Evolutionary conservation across 1,140 invertebrate genomes (phyloP), one percentile per base, ranked within the genome.

Genomic region (Brachionus koreanus): DNA sequence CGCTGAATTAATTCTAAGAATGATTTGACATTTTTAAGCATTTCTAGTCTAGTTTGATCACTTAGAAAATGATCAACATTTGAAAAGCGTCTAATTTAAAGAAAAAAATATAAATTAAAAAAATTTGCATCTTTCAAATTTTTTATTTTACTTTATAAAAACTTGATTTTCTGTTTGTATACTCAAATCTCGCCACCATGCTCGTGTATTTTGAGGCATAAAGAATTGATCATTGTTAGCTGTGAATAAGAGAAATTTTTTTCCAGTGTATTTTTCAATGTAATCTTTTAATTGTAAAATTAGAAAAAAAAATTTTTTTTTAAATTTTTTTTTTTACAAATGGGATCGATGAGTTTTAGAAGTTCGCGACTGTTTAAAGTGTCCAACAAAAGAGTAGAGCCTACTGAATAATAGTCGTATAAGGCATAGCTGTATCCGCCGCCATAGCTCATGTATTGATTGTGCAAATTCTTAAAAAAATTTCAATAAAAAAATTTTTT

Each of bases 151-250:
- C 65, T 69, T 69, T 0, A 74, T 46, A 74, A 46, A 74, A 46
- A 74, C 19, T 46, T 74, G 37, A 46, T 46, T 46, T 3, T 46
- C 25, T 2, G 69, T 74, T 46, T 46, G 39, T 25, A 74, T 74
- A 9, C 42, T 74, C 29, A 74, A 74, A 46, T 74, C 23, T 33
- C 43, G 23, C 37, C 37, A 74, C 37, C 37, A 74, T 25, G 69
- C n/a, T 74, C 43, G 43, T 25, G 69, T 74, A 35, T 74, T 74
- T 46, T 74, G 39, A 16, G 42, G 37, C 9, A 74, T 12, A 25
- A 74, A 46, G n/a, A 74, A 74, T 46, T 74, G 39, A n/a, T 74
- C 69, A 23, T 74, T 46, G 10, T 23, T 29, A 12, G 69, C 37
- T 19, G 42, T 19, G 7, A 74, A 46, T 23, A 74, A 16, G 2